Base-by-base conservation (phyloP, 2,797 vertebrate genomes). In the Microctenopoma lineatum region DNA sequence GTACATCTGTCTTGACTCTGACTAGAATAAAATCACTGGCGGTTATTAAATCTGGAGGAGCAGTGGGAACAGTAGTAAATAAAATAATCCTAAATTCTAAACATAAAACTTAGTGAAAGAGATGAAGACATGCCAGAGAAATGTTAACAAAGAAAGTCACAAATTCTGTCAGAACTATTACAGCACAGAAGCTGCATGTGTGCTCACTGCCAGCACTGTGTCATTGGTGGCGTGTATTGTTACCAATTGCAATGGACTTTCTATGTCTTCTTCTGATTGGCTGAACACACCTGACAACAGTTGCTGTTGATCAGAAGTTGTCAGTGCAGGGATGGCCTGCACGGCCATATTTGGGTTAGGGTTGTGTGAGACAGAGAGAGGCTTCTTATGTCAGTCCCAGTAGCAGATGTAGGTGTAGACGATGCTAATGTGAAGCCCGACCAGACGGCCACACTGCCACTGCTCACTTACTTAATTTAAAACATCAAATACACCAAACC, bases 121-220 rank as follows among this genome's bases (percentile, higher is more conserved):
- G 27, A 62, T 15, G 15, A 56, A 52, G 39, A 42, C 7, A 29
- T 38, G 13, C 1, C 21, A 10, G 46, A 9, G 16, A 27, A 65
- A 66, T 46, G 38, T 32, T 38, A 34, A 52, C 8, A n/a, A 13
- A 50, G 53, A n/a, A 59, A 44, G 46, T 59, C 46, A 45, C n/a
- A 51, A 41, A 75, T 36, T 29, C 32, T 38, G 11, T 4, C 44
- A 11, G 9, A 21, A 21, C 18, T 7, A 11, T 44, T 16, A 10
- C 8, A 3, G 44, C 4, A 8, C 44, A 4, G 21, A 26, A 29
- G 13, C 48, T 29, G 14, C 14, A 29, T 29, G 6, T 51, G 6
- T 5, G 13, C 26, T 51, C 48, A 51, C 27, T n/a, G 50, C 16
- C 50, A 29, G 14, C 16, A 5, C 44, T 5, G n/a, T 8, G 7